These are phyloP conservation scores for Zaprionus inermis DNA, from an alignment of 1,140 invertebrate species.

Conservation along the genomic window DNA sequence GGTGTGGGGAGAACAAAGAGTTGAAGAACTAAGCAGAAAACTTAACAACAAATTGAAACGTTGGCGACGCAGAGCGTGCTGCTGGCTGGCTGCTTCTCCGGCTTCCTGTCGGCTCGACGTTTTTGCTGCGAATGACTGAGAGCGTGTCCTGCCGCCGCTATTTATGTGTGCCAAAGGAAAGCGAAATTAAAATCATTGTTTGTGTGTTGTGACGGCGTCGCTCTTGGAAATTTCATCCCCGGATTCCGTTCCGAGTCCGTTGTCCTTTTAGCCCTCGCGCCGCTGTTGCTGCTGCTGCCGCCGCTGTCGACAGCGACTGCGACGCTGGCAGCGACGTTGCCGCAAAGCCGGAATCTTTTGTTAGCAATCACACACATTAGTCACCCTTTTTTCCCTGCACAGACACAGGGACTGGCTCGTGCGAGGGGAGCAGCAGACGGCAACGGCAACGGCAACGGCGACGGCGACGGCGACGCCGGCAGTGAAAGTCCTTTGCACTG, in stretches of 20 bases:
- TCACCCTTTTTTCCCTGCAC: slow-evolving; percentile 79
- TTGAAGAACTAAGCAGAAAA: slow-evolving; percentile 64
- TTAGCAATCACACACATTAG: slow-evolving; percentile 84
- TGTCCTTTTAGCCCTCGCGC: slow-evolving; percentile 73
- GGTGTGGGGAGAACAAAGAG: slow-evolving; percentile 33
- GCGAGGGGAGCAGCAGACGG: slow-evolving; percentile 35
- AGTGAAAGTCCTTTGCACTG: slow-evolving; percentile 83
- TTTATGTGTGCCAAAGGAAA: slow-evolving; percentile 83
- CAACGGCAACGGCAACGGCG: background rate
- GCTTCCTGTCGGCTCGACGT: slow-evolving; percentile 81
- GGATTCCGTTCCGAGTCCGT: slow-evolving; percentile 72
- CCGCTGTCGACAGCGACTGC: slow-evolving; percentile 16
- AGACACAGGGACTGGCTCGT: slow-evolving; percentile 17
- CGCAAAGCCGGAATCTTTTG: slow-evolving; percentile 83
- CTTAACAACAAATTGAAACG: slow-evolving; percentile 65
- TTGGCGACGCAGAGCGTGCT: slow-evolving; percentile 51
- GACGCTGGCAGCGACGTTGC: slow-evolving; percentile 33
- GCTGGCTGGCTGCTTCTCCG: slow-evolving; percentile 48
- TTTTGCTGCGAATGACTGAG: slow-evolving; percentile 83
- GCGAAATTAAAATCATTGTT: slow-evolving; percentile 83
- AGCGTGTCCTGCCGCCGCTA: slow-evolving; percentile 68
- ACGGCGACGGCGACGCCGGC: slow-evolving; percentile 26
- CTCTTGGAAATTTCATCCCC: slow-evolving; percentile 76
- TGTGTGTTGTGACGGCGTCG: slow-evolving; percentile 65
- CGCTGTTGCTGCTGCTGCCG: slow-evolving; percentile 17